Conservation (phyloP, 2,113 vertebrate genomes). For the Alligator mississippiensis region DNA sequence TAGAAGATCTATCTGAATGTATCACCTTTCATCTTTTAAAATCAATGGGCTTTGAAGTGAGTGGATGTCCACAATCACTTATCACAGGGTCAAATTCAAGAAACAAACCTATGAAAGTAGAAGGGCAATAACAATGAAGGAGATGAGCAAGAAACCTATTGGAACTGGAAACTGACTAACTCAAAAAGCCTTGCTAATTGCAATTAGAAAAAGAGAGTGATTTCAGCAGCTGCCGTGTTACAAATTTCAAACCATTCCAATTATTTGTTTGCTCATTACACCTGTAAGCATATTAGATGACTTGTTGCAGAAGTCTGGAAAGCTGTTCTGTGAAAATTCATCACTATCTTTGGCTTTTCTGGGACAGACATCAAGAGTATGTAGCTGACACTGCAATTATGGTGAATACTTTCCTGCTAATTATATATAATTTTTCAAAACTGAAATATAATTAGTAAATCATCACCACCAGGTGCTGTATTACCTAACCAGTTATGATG, state of each 20-base stretch:
- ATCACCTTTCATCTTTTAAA: background rate
- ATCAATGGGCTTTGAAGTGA: background rate
- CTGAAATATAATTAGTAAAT: slow-evolving; percentile 60
- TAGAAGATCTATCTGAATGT: background rate
- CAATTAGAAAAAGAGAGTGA: slow-evolving; percentile 24
- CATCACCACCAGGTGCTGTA: slow-evolving; percentile 29
- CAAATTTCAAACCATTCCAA: slow-evolving; percentile 35
- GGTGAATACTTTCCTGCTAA: slow-evolving; percentile 27
- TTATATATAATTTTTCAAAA: slow-evolving; percentile 60
- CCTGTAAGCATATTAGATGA: slow-evolving; percentile 18
- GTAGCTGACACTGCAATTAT: slow-evolving; percentile 41
- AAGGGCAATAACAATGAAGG: slow-evolving; percentile 9
- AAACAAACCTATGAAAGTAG: background rate
- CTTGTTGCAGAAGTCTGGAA: slow-evolving; percentile 37
- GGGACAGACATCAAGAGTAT: slow-evolving; percentile 16
- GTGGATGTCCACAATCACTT: background rate
- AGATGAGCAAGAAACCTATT: slow-evolving; percentile 1
- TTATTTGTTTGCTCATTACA: slow-evolving; percentile 45
- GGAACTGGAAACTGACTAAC: slow-evolving; percentile 39
- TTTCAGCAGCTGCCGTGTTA: slow-evolving; percentile 24
- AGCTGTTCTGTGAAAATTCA: slow-evolving; percentile 25
- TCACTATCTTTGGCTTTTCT: slow-evolving; percentile 48
- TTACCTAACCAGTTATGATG: background rate
- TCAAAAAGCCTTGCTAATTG: slow-evolving; percentile 46
- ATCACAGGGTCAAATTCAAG: background rate